Evolutionary conservation across 2,797 vertebrate genomes (phyloP).

Genomic region (Typhlichthys subterraneus): DNA sequence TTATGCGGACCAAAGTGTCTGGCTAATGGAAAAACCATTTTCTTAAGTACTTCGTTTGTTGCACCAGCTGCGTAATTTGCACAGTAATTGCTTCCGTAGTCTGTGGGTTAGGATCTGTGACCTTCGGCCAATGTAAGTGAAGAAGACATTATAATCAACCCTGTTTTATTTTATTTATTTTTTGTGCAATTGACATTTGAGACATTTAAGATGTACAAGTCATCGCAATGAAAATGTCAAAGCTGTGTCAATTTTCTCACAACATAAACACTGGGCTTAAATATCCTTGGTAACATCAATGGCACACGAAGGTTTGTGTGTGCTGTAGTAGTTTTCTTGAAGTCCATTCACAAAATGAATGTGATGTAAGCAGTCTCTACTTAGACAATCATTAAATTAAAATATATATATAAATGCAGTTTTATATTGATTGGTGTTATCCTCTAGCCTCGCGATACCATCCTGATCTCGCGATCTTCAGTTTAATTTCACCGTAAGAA

Average conservation of each 20-base stretch:
- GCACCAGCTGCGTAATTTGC: conserved; percentile 71
- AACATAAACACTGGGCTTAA: no score
- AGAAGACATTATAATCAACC: conserved; percentile 46
- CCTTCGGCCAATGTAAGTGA: conserved; percentile 60
- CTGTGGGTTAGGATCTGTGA: conserved; percentile 59
- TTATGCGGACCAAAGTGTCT: conserved; percentile 69
- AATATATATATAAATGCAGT: neutral
- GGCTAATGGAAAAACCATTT: conserved; percentile 74
- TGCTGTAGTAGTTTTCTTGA: no score
- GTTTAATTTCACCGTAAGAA: no score
- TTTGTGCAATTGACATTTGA: conserved; percentile 18
- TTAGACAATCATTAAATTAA: neutral
- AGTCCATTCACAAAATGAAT: no score
- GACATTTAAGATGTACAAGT: neutral
- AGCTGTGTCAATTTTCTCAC: no score
- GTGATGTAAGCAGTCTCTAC: no score
- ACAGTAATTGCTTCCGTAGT: conserved; percentile 71
- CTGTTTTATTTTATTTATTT: no score
- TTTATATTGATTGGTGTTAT: neutral
- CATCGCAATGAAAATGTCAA: no score
- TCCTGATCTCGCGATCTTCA: no score
- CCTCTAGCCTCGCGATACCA: neutral
- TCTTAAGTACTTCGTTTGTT: conserved; percentile 75
- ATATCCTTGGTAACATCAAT: no score
- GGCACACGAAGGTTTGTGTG: no score